Evolutionary conservation across 92 coral and sea anemone genomes (phyloP), one percentile per base, ranked within the genome.

Genomic region (Blastomussa wellsi): DNA sequence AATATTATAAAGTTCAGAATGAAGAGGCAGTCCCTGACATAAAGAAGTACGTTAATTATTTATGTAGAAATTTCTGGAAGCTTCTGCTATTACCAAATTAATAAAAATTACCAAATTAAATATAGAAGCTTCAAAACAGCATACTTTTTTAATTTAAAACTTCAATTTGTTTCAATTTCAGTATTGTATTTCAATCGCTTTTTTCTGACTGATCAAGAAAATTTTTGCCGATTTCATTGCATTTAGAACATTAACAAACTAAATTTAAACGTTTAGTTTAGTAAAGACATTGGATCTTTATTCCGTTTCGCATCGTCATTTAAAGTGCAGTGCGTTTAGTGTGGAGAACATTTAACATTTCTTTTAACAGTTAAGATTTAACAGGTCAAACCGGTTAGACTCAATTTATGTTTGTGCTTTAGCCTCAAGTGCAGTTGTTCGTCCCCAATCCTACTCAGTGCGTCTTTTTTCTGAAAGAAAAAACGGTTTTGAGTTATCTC

Each of bases 371-470:
- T 65, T 38, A 83, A n/a, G 57, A 84, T 57, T 28, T 28, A 72
- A 83, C 86, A 37, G 11, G 35, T 74, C 74, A 83, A 83, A 70
- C 78, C 78, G 47, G 80, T 83, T 74, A 38, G 33, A 83, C 73
- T 74, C 80, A 85, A 35, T 86, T 80, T 80, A 66, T 32, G 57
- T 79, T 73, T 70, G 84, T 83, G 87, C 87, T 39, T 73, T 75
- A 83, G 74, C 87, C 87, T 83, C 80, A 39, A 74, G 87, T 83
- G 87, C 87, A 83, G 87, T 83, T 73, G 87, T 74, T 83, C 64
- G 87, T 83, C 87, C 74, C 74, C 87, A 74, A 81, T 83, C 87
- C 79, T 74, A 83, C 73, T 52, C 78, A 37, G 78, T 75, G 81
- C 80, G 80, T 83, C 87, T 74, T 16, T 80, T 71, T 74, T 83